A percentile compares a stretch with the other conserved stretches of the same genome.
These are phyloP conservation scores for Podiceps cristatus DNA, from an alignment of 2,113 vertebrate species.

Conservation along the genomic window DNA sequence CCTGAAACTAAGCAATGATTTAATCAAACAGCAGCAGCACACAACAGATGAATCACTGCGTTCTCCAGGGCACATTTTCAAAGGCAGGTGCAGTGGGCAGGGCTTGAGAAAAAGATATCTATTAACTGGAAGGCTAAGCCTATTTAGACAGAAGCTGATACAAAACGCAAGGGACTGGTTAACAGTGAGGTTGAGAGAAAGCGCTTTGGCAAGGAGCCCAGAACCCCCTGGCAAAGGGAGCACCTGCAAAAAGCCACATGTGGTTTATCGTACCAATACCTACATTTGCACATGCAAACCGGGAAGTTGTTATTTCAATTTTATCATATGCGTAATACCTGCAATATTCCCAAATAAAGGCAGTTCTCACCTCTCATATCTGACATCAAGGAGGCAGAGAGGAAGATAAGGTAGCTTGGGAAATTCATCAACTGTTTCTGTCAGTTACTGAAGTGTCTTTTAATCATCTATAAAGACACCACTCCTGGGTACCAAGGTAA, in stretches of 20 bases:
- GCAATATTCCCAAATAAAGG: not conserved
- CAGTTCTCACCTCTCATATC: not conserved
- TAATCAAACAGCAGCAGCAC: conserved; percentile 31
- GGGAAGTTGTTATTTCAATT: not conserved
- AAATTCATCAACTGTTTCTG: not conserved
- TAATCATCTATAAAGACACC: not conserved
- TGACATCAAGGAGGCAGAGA: not conserved
- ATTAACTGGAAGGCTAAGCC: conserved; percentile 51
- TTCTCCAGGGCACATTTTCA: conserved; percentile 56
- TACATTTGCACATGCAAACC: conserved; percentile 30
- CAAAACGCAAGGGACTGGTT: conserved; percentile 49
- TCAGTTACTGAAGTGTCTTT: not conserved
- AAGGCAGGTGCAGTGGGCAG: conserved; percentile 67
- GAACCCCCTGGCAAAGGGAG: not conserved
- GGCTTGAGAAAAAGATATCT: conserved; percentile 63
- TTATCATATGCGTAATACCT: not conserved
- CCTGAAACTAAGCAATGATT: conserved; percentile 68
- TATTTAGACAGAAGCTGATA: conserved; percentile 55
- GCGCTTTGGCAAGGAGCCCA: conserved; percentile 59
- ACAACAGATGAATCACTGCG: conserved; percentile 32
- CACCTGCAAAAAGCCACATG: conserved; percentile 54
- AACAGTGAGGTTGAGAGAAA: conserved; percentile 28
- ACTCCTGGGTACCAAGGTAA: not conserved
- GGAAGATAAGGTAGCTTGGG: not conserved
- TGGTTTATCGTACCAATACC: not conserved